Evolutionary conservation across 2,113 vertebrate genomes (phyloP).

Genomic region (Sinocyclocheilus anophthalmus): DNA sequence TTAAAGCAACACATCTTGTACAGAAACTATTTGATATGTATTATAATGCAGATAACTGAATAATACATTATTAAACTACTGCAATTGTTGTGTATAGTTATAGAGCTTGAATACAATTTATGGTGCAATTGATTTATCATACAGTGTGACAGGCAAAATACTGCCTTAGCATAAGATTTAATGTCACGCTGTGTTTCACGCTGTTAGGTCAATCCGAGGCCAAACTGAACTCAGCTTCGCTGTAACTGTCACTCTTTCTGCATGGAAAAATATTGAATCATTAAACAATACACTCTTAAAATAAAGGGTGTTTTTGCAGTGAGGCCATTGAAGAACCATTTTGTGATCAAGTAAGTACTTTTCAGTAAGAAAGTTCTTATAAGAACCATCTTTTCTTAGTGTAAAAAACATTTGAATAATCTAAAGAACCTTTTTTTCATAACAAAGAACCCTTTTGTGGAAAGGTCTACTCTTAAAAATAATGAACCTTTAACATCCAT

Average conservation of each 20-base stretch:
- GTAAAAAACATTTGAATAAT: not conserved
- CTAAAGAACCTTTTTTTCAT: too few relatives aligned
- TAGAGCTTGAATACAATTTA: not conserved
- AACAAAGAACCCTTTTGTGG: not conserved
- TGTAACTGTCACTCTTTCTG: not conserved
- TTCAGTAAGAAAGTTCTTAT: not conserved
- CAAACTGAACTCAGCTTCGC: slow-evolving; percentile 16
- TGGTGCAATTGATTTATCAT: not conserved
- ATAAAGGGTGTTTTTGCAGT: not conserved
- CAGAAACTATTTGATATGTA: not conserved
- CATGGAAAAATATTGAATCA: not conserved
- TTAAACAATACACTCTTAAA: not conserved
- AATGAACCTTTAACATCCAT: not conserved
- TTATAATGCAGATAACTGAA: not conserved
- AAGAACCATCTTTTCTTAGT: not conserved
- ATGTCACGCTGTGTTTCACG: slow-evolving; percentile 34
- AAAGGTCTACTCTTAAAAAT: not conserved
- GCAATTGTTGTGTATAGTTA: not conserved
- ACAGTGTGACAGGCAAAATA: slow-evolving; percentile 13
- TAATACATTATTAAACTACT: not conserved
- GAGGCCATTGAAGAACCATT: not conserved
- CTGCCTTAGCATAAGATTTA: slow-evolving; percentile 31
- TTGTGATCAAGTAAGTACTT: not conserved
- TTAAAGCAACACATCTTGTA: not conserved
- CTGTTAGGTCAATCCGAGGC: slow-evolving; percentile 20